Base-by-base conservation (phyloP, 2,797 vertebrate genomes). In the Pachyuromys duprasi region DNA sequence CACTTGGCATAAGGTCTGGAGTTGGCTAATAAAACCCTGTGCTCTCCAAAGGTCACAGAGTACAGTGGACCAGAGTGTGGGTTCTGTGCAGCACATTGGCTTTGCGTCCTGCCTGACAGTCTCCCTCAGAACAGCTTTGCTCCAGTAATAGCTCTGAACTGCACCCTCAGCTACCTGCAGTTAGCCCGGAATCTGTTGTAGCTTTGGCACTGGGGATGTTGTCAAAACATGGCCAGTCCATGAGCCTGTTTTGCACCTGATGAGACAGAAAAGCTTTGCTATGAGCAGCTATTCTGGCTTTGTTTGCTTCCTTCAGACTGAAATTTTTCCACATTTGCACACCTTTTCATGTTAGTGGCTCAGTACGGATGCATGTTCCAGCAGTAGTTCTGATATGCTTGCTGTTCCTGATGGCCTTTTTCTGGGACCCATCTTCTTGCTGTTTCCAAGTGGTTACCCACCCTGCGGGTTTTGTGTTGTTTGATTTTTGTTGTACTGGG, bases 241-340 rank as follows among this genome's bases (percentile, higher is more conserved):
- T 1, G 2, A 22, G 11, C 49, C 2, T 1, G 75, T 84, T 33
- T 42, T 82, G 18, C 57, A 26, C 70, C 86, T 67, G 72, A 65
- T 1, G 9, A 49, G 67, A 53, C 31, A 76, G 28, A 57, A 17
- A 72, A 70, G 53, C 57, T 84, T 81, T 86, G 57, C 67, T 86
- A 2, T 2, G 1, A 63, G n/a, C 26, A 45, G 24, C 67, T 74
- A 5, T 31, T 74, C 4, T 1, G 9, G 55, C 91, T 81, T 75
- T 79, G 69, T 86, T 93, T 87, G 72, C 79, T 84, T 91, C 74
- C 76, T 62, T 90, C 31, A 17, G 33, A 31, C 67, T 36, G 72
- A 49, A 36, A 84, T 4, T 18, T 74, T 72, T 81, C 78, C 17
- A 31, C 36, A 53, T 1, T 84, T 49, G 14, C 9, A 6, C 26